Evolutionary conservation across 2,113 vertebrate species (phyloP), one percentile per base, ranked within the genome.

Genomic region (Ailuropoda melanoleuca): DNA sequence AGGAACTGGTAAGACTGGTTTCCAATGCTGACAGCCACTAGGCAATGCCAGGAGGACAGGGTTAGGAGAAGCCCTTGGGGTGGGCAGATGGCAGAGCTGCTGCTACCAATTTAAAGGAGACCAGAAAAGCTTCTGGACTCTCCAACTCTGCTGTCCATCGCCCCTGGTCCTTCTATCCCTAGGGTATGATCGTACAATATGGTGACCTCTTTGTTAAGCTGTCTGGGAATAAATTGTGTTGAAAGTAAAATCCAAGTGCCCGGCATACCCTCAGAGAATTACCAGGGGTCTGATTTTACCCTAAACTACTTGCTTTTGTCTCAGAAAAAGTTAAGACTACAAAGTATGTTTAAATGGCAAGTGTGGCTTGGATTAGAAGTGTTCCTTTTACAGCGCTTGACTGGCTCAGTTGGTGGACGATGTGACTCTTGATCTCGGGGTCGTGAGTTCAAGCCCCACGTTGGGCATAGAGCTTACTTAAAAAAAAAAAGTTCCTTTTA

Each of bases 1-100:
- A 48, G 68, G 62, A 97, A 97, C 96, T 75, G 84, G 98, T 87
- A 53, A 75, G 93, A 92, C 97, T 55, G 88, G 94, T 94, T 97
- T 95, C 43, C 60, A 81, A 6, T 1, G 8, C 80, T 34, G 24
- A 34, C 39, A 64, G 90, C 48, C 74, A 10, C 46, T 14, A 37
- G 58, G 58, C 39, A 62, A 84, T 50, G 50, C 58, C 90, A 50
- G 86, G 72, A 88, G 39, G 46, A 68, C 8, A 0, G 4, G 2
- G 66, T 31, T 64, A 94, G 83, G 66, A 74, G 95, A 7, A 53
- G 85, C 8, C 4, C 9, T 12, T 56, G 19, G 39, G 34, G 58
- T 50, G 34, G 34, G 56, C 29, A 62, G 83, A 64, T 78, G 90
- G 93, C 92, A 37, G 72, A 29, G 55, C 3, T 12, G 72, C 81